Evolutionary conservation across 2,888 invertebrate genomes (phyloP), one percentile per base, ranked within the genome.

Genomic region (Sinopyrophorus schimmeli): DNA sequence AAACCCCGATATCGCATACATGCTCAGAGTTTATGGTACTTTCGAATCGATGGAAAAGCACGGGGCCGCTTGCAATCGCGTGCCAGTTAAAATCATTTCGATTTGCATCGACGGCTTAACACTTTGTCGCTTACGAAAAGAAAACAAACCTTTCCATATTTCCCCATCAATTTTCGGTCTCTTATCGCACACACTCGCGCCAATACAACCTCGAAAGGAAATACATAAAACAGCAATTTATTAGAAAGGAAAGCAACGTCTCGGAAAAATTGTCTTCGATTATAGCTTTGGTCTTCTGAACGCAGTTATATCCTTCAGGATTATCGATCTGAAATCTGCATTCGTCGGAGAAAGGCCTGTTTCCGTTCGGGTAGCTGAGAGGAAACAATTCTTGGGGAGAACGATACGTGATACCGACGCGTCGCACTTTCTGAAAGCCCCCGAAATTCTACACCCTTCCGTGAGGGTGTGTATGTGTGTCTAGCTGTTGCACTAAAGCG

Each of bases 251-350:
- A 41, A 11, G 30, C 31, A 28, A 31, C 21, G 41, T 41, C 23
- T 41, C 21, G 28, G 31, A 41, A 28, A 23, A 41, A 41, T 30
- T 27, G 20, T 16, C 41, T 30, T 9, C 20, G 21, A 41, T 41
- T 41, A 41, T 34, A 27, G 35, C 14, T 43, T 26, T 43, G 27
- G 35, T 27, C 41, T 42, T 52, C 41, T 30, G 42, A 46, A 50
- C 32, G 47, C 50, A 42, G 42, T 44, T 50, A 54, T 51, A 51
- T 54, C 54, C 41, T 39, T 41, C 38, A 18, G 47, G 37, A 47
- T 54, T 54, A 54, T 56, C 54, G 56, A 56, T 54, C 51, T 47
- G 44, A 53, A 57, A 56, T 56, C 56, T 58, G 53, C 58, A 56
- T 58, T 54, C 58, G 47, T 44, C 46, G 34, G 46, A 55, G 57